Base-by-base conservation (phyloP, 2,888 invertebrate genomes). In the Pogonocherus hispidulus region DNA sequence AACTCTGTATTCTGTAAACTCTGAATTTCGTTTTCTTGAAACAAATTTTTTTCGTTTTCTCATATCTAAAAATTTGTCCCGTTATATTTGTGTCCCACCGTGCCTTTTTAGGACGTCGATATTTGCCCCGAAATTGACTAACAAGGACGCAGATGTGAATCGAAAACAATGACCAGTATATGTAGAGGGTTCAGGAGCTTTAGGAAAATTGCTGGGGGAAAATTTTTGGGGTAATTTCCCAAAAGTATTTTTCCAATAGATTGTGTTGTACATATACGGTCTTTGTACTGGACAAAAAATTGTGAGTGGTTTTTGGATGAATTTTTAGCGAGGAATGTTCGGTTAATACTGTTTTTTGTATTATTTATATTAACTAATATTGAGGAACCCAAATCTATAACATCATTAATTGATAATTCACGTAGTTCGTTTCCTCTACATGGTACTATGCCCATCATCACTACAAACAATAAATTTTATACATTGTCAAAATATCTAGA, bases 351-450 rank as follows among this genome's bases (percentile, higher is more conserved):
- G 18, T 20, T 60, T 60, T 60, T 18, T 23, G 23, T 37, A 22
- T 65, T 51, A 9, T 51, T 65, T 51, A 57, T 57, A 37, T 20
- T 41, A 18, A 65, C 35, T 41, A 65, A 44, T 19, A 65, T 18
- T 23, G 65, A 57, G 37, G 51, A 41, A 41, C 59, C 63, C 41
- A 63, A 55, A 54, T 63, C 63, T 9, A 35, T 57, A 51, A 57
- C 57, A 41, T 65, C 65, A 27, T 59, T 51, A 22, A 51, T 37
- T 9, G 41, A 51, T 22, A 54, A 49, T n/a, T 64, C 23, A 27
- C 44, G 35, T 14, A 64, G 22, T 55, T 63, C 63, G 14, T 46
- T 22, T 11, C 41, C 27, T 65, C 59, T 47, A 16, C 32, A 14
- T 9, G 56, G 57, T 27, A 49, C 65, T 20, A 57, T 23, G 14